Conservation (phyloP, 2,888 invertebrate species). For the Monochamus alternatus region DNA sequence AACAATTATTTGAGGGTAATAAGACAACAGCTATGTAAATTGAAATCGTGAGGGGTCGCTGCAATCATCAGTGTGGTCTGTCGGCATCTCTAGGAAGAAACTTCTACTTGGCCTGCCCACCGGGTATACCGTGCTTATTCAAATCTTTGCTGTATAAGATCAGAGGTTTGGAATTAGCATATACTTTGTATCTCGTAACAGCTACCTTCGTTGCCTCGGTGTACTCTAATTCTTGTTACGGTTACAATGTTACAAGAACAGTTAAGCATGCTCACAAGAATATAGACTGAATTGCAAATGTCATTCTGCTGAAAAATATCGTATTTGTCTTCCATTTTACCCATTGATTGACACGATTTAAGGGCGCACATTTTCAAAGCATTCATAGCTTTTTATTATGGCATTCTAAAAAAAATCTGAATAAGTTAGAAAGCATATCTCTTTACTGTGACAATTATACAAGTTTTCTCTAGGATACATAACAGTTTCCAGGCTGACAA, state of each 20-base stretch:
- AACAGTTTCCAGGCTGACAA: too few relatives aligned
- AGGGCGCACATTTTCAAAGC: too few relatives aligned
- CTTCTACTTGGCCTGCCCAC: slow-evolving; percentile 27
- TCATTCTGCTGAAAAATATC: too few relatives aligned
- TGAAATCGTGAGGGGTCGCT: slow-evolving; percentile 57
- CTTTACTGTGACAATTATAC: too few relatives aligned
- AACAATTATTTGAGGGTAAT: slow-evolving; percentile 62
- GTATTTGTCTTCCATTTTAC: too few relatives aligned
- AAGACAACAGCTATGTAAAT: slow-evolving; percentile 60
- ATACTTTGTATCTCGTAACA: slow-evolving; percentile 47
- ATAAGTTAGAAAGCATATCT: too few relatives aligned
- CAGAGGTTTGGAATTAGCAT: slow-evolving; percentile 49
- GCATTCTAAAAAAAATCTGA: too few relatives aligned
- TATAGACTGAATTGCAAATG: too few relatives aligned
- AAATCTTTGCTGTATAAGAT: slow-evolving; percentile 34
- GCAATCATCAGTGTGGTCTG: slow-evolving; percentile 48
- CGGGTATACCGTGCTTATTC: slow-evolving; percentile 29
- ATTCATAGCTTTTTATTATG: too few relatives aligned
- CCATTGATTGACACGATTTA: too few relatives aligned
- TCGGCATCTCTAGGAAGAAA: slow-evolving; percentile 44
- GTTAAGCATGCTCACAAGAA: too few relatives aligned
- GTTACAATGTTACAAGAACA: not conserved
- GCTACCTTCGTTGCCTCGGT: slow-evolving; percentile 21
- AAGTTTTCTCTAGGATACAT: too few relatives aligned
- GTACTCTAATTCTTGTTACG: not conserved